phyloP scores from a whole-genome alignment of 2,797 vertebrate genomes.

The Gastrophryne carolinensis region DNA sequence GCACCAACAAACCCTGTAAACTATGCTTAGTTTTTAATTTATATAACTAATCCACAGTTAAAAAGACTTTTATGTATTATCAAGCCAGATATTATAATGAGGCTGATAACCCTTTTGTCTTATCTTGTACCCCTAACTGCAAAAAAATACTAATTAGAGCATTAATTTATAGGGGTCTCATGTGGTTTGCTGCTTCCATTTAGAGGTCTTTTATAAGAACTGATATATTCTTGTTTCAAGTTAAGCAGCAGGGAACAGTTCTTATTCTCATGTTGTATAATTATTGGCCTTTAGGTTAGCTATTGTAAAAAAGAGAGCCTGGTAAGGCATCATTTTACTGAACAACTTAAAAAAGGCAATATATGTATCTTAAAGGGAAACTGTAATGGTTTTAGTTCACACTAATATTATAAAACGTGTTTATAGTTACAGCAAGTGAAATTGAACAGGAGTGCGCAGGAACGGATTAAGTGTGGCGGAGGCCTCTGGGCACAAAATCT shows the following conservation, averaged over 20 bases:
- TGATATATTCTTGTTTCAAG: conserved; percentile 78
- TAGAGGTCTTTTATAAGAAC: conserved; percentile 61
- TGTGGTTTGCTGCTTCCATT: conserved; percentile 67
- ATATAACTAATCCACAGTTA: conserved; percentile 68
- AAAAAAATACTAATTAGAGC: conserved; percentile 81
- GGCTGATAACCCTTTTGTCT: conserved; percentile 72
- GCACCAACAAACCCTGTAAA: conserved; percentile 60
- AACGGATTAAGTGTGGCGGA: too few species aligned
- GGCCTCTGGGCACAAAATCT: too few species aligned
- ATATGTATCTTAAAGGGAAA: too few species aligned
- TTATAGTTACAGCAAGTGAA: too few species aligned
- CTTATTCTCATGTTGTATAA: conserved; percentile 79
- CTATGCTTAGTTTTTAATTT: conserved; percentile 61
- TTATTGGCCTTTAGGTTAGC: conserved; percentile 75
- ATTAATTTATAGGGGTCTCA: conserved; percentile 82
- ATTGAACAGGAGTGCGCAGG: too few species aligned
- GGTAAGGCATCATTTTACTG: conserved; percentile 77
- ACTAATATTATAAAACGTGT: too few species aligned
- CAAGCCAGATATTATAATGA: conserved; percentile 68
- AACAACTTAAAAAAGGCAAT: conserved; percentile 62
- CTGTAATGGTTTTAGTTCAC: too few species aligned
- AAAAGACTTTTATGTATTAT: conserved; percentile 73
- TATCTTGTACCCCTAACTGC: conserved; percentile 73
- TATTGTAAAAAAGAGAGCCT: conserved; percentile 78
- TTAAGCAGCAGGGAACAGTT: conserved; percentile 73